Evolutionary conservation across 2,888 invertebrate genomes (phyloP), one percentile per base, ranked within the genome.

Genomic region (Thalpophila matura): DNA sequence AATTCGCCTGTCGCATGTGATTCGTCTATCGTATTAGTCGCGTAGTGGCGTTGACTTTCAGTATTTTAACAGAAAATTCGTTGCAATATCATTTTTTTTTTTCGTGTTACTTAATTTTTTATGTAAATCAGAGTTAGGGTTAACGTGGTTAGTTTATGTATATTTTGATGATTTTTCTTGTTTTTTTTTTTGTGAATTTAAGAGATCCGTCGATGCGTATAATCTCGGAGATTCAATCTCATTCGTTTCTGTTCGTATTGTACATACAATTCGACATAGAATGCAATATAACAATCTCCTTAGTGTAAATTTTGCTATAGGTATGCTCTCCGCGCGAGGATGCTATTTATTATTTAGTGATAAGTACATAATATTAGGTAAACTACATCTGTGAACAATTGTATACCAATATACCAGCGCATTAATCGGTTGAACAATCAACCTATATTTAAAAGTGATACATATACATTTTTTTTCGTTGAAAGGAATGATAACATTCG

Each of bases 401-500:
- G 94, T 95, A 94, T 94, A 94, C 95, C 94, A 93, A 85, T 92
- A 90, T 91, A 92, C 86, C 91, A 88, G 88, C 91, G 87, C 91
- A 89, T 88, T 83, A 85, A 86, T 88, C 82, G 92, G 91, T 90
- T 90, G 89, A 84, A 82, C 79, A 85, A 83, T 86, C 89, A 87
- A 88, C 87, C 88, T 89, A 88, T 92, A 89, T 91, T 90, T 89
- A 89, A 86, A 86, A 91, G 89, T 89, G 88, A 91, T 91, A 92
- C 81, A 83, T 94, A 90, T 92, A 92, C 90, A 90, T 89, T 82
- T 89, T 91, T 90, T 90, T 91, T 91, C 87, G 77, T 92, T 92
- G 86, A 93, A 93, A 93, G 93, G 90, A 89, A 89, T 90, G 85
- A 91, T 92, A 95, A 96, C 96, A 96, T 95, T 96, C 96, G 97